A percentile compares a stretch with the other conserved stretches of the same genome.
These are phyloP conservation scores for Hycleus cichorii DNA, from an alignment of 1,140 invertebrate genomes.

Conservation along the genomic window DNA sequence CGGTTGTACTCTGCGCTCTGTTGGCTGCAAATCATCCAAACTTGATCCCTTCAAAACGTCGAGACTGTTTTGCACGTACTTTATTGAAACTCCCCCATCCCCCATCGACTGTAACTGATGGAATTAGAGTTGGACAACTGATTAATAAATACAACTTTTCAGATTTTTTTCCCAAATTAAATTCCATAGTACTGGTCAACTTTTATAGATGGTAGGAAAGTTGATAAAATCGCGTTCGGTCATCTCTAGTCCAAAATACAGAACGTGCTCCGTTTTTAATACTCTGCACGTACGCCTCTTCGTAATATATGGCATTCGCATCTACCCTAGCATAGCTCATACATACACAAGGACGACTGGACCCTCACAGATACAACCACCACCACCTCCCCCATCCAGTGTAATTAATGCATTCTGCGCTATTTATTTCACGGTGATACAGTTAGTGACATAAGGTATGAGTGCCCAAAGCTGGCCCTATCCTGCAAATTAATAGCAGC, in stretches of 20 bases:
- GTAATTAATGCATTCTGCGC: slow-evolving; percentile 21
- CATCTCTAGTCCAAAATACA: slow-evolving; percentile 10
- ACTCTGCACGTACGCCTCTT: slow-evolving; percentile 27
- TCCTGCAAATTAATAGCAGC: slow-evolving; percentile 23
- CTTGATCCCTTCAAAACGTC: slow-evolving; percentile 15
- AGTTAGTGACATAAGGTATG: slow-evolving; percentile 24
- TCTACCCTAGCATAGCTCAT: slow-evolving; percentile 28
- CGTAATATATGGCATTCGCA: slow-evolving; percentile 30
- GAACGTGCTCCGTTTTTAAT: slow-evolving; percentile 31
- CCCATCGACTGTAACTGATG: too few relatives aligned
- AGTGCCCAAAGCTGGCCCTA: slow-evolving; percentile 11
- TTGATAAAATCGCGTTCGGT: slow-evolving; percentile 10
- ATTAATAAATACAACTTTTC: too few relatives aligned
- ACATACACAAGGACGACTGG: slow-evolving; percentile 23
- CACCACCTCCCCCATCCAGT: not conserved
- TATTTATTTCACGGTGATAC: slow-evolving; percentile 18
- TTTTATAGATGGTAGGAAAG: too few relatives aligned
- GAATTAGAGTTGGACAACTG: too few relatives aligned
- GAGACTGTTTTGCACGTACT: not conserved
- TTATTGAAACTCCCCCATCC: too few relatives aligned
- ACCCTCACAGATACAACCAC: not conserved
- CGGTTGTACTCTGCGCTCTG: slow-evolving; percentile 21
- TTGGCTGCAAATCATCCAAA: slow-evolving; percentile 31
- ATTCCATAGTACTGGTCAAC: too few relatives aligned
- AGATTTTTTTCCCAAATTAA: too few relatives aligned